Percentiles rank a stretch among this genome's conserved stretches.
Evolutionary conservation across 2,113 vertebrate genomes (phyloP).

Genomic region (Nycticebus coucang): DNA sequence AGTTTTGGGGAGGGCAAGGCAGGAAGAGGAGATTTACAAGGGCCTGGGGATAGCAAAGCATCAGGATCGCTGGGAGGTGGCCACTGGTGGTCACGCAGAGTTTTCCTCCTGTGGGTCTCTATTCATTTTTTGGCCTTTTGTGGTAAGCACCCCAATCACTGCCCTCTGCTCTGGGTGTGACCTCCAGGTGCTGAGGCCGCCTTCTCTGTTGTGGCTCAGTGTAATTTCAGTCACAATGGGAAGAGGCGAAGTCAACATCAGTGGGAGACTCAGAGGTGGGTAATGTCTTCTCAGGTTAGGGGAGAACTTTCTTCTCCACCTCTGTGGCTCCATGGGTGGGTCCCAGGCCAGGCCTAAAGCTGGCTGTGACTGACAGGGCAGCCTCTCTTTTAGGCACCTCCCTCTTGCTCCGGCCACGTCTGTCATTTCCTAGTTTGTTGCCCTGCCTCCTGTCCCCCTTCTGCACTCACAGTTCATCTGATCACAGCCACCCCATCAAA

Average conservation of each 20-base stretch:
- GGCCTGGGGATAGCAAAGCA: not conserved
- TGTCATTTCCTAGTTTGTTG: not conserved
- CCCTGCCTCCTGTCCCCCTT: not conserved
- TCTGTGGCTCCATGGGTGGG: not conserved
- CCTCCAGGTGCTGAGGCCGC: not conserved
- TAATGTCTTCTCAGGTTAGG: not conserved
- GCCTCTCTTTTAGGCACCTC: not conserved
- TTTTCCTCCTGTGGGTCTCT: not conserved
- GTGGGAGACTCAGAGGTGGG: not conserved
- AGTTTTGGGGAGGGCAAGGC: not conserved
- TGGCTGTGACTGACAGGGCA: fast-evolving
- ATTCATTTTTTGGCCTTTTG: not conserved
- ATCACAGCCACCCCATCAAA: not conserved
- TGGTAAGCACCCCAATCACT: not conserved
- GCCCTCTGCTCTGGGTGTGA: not conserved
- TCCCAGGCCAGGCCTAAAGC: not conserved
- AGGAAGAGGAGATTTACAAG: not conserved
- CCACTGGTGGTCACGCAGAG: not conserved
- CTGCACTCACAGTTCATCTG: not conserved
- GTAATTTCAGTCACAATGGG: not conserved
- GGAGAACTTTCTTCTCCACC: not conserved
- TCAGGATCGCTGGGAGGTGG: not conserved
- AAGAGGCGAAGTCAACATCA: not conserved
- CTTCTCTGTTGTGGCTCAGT: not conserved
- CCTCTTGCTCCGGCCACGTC: not conserved